These are phyloP conservation scores for Colletes gigas DNA, from an alignment of 1,140 invertebrate species.

Conservation along the genomic window DNA sequence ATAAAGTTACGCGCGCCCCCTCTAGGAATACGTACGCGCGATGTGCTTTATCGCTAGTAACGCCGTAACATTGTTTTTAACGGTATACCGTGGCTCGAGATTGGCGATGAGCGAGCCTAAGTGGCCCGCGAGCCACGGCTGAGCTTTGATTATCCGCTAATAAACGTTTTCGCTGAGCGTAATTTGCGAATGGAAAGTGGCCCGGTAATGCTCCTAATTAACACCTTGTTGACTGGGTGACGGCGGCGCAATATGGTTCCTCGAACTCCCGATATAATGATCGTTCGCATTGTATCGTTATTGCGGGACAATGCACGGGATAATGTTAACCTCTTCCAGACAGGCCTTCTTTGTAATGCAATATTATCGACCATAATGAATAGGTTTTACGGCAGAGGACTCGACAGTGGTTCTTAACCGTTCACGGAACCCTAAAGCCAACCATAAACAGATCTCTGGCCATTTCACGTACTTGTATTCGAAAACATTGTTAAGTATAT, in stretches of 20 bases:
- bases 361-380: conserved; percentile 5
- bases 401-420: not conserved
- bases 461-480: no score
- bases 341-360: not conserved
- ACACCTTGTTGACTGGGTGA: conserved; percentile 16
- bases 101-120: not conserved
- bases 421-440: not conserved
- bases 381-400: not conserved
- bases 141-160: conserved; percentile 23
- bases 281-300: not conserved
- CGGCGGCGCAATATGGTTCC: not conserved
- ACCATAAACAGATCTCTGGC: no score
- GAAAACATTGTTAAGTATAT: no score
- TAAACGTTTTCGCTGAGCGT: conserved; percentile 17
- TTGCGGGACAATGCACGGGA: not conserved
- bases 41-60: conserved; percentile 19
- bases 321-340: not conserved
- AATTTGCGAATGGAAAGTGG: conserved; percentile 16
- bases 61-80: conserved; percentile 29
- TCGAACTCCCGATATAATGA: not conserved
- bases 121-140: no score
- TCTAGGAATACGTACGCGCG: not conserved
- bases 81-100: conserved; percentile 29
- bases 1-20: conserved; percentile 34
- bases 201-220: conserved; percentile 34